These are phyloP conservation scores for Hydropotes inermis DNA, from an alignment of 2,113 vertebrate species.

Conservation along the genomic window DNA sequence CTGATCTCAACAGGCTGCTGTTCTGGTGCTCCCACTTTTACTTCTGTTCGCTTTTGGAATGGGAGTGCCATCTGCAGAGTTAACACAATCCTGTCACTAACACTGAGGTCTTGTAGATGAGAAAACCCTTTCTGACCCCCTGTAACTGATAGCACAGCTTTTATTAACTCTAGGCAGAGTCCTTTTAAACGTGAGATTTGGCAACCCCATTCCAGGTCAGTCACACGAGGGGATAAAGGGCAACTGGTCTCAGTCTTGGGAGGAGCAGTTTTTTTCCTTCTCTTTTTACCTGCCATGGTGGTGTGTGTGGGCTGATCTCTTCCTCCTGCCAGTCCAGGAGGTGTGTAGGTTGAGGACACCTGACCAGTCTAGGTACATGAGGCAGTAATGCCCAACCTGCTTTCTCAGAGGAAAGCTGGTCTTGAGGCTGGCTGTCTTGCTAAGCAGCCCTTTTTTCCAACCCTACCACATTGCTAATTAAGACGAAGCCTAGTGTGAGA, in stretches of 20 bases:
- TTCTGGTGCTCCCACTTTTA: not conserved
- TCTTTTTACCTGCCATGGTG: rapidly evolving
- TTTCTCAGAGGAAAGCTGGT: not conserved
- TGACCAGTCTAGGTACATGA: too few species aligned
- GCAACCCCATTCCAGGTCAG: not conserved
- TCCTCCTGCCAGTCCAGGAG: not conserved
- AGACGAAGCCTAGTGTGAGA: not conserved
- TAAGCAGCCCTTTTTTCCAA: not conserved
- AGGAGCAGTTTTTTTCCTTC: too few species aligned
- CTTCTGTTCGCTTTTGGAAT: not conserved
- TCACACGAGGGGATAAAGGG: not conserved
- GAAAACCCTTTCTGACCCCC: not conserved
- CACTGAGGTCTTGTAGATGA: not conserved
- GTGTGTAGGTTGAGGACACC: not conserved
- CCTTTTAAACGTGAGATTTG: too few species aligned
- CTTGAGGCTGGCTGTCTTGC: not conserved
- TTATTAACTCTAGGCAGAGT: not conserved
- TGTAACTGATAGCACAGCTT: not conserved
- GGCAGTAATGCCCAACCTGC: not conserved
- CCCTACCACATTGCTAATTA: not conserved
- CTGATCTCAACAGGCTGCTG: not conserved
- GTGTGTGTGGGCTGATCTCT: rapidly evolving
- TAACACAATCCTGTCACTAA: rapidly evolving
- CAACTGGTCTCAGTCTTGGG: not conserved
- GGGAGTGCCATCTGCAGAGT: not conserved